Base-by-base conservation (phyloP, 2,888 invertebrate species). In the Operophtera brumata region DNA sequence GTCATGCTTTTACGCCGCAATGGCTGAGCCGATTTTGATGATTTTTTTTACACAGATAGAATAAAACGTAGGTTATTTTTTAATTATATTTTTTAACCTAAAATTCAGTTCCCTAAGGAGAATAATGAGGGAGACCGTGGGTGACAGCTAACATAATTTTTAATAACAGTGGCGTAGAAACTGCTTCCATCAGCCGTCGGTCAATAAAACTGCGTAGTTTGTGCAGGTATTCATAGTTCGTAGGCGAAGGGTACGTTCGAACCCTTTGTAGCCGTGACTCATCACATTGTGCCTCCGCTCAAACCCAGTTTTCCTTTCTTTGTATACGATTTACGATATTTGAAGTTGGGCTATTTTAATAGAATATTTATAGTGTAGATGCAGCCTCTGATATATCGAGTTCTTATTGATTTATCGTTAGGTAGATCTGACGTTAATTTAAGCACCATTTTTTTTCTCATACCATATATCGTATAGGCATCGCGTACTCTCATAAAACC, bases 201-300 rank as follows among this genome's bases (percentile, higher is more conserved):
- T 35, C 12, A 46, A 46, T 37, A 28, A 46, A 46, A 46, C 14
- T 11, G 37, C 39, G 34, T 26, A 41, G 37, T 48, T 26, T 25
- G 26, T 14, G 30, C 28, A 20, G n/a, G 32, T 37, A 36, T 43
- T 42, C 32, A 45, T 14, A 36, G 36, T 47, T 41, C 59, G 59
- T 13, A 13, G 36, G 36, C 58, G 55, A 56, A 54, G 57, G 57
- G 51, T 51, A 64, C 54, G 54, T 58, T 57, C 49, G 61, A 56
- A 59, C 63, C 63, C 57, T 74, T 69, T 67, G 69, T 66, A 57
- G 51, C 54, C 60, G 77, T 80, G 80, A 79, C 80, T 81, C 80
- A 80, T 81, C 79, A 71, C 75, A 62, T 75, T 78, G 65, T 65
- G 62, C 72, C 60, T 35, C 48, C 62, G 59, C 66, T 61, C 62